Conservation (phyloP, 1,140 invertebrate genomes). For the Monochamus saltuarius region DNA sequence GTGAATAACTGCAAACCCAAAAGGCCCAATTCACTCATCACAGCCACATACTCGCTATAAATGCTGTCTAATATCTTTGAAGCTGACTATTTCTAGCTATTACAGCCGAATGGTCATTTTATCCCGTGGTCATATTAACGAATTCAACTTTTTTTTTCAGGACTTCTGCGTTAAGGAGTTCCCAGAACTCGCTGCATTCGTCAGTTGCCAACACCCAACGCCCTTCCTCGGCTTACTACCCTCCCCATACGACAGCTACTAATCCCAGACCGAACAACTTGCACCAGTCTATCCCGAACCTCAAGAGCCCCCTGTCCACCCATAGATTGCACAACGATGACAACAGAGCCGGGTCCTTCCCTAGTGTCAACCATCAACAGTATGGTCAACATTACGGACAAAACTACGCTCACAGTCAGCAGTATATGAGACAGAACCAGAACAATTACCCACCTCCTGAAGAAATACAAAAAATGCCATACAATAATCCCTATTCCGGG, state of each 20-base stretch:
- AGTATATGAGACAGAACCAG: constrained; percentile 24
- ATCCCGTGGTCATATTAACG: too few species aligned
- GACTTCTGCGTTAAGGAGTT: constrained; percentile 50
- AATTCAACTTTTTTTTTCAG: constrained; percentile 38
- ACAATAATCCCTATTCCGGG: constrained; percentile 18
- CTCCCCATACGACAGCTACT: constrained; percentile 42
- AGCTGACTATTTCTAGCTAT: too few species aligned
- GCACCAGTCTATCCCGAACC: constrained; percentile 50
- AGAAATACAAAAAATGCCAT: constrained; percentile 21
- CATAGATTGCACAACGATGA: constrained; percentile 43
- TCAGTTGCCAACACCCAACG: constrained; percentile 50
- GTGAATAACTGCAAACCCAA: too few species aligned
- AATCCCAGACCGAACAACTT: constrained; percentile 44
- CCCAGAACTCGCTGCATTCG: constrained; percentile 52
- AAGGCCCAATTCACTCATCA: too few species aligned
- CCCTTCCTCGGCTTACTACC: constrained; percentile 53
- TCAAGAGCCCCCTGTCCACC: constrained; percentile 46
- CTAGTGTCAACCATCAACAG: constrained; percentile 31
- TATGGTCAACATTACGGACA: constrained; percentile 26
- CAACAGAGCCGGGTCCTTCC: constrained; percentile 40
- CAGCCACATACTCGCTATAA: too few species aligned
- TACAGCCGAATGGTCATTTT: too few species aligned
- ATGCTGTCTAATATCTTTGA: too few species aligned
- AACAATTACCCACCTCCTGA: constrained; percentile 26
- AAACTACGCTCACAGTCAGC: constrained; percentile 23